A percentile compares a stretch with the other conserved stretches of the same genome.
Evolutionary conservation across 2,797 vertebrate genomes (phyloP).

Genomic region (Gymnothorax javanicus): DNA sequence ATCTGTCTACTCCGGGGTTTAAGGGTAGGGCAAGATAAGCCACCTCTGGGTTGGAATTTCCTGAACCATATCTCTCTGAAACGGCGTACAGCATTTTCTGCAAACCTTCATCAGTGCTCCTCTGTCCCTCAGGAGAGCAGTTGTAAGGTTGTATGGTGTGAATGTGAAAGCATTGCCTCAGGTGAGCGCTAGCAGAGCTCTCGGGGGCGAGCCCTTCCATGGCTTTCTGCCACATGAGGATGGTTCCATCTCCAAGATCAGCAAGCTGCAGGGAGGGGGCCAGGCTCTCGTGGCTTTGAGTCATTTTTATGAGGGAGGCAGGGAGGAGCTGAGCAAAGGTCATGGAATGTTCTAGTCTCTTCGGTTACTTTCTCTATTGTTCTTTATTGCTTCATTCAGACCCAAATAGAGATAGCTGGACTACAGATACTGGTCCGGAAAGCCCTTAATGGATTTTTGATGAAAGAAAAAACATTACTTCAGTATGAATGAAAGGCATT

Average conservation of each 20-base stretch:
- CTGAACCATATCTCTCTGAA: background rate
- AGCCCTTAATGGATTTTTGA: background rate
- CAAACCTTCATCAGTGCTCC: background rate
- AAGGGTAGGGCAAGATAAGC: background rate
- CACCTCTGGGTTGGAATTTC: background rate
- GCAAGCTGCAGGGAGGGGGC: background rate
- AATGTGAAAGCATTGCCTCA: background rate
- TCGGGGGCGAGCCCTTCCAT: background rate
- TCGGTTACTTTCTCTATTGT: background rate
- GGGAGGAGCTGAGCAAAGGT: background rate
- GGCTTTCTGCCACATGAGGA: background rate
- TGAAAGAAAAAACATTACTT: background rate
- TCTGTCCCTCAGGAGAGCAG: background rate
- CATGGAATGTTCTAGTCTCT: background rate
- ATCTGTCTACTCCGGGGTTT: background rate
- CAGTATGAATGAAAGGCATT: background rate
- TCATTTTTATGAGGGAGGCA: background rate
- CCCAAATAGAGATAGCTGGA: background rate
- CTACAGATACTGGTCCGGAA: background rate
- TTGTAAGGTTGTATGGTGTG: background rate
- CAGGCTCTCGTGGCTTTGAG: constrained; percentile 9
- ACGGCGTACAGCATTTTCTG: background rate
- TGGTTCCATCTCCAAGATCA: constrained; percentile 8
- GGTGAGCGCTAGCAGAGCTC: background rate
- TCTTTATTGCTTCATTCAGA: background rate